These are phyloP conservation scores for Ceratothoa steindachneri DNA, from an alignment of 2,888 invertebrate genomes.

Conservation along the genomic window DNA sequence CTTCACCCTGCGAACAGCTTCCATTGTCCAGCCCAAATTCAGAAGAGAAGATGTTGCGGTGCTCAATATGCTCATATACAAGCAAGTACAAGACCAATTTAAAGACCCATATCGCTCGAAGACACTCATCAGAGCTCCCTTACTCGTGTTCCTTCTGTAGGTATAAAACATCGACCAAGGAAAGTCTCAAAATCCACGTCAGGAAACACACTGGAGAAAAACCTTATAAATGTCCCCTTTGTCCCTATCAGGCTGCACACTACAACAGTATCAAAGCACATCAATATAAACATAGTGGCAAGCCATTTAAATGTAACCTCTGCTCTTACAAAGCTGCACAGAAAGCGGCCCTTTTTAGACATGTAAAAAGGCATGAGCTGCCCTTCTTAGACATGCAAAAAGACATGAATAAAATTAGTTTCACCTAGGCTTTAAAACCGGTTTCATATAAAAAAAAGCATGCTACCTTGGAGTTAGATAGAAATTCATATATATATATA, in stretches of 20 bases:
- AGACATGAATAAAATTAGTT: too few species aligned
- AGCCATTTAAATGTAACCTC: not conserved
- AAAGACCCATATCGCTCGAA: not conserved
- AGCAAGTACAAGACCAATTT: constrained; percentile 1
- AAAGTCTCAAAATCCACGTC: not conserved
- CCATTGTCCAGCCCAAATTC: not conserved
- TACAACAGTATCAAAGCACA: not conserved
- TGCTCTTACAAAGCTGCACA: not conserved
- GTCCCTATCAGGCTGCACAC: not conserved
- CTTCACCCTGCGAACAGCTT: not conserved
- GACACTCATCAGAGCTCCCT: not conserved
- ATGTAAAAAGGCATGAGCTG: not conserved
- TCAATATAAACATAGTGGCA: not conserved
- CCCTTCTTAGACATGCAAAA: too few species aligned
- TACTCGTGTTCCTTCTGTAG: not conserved
- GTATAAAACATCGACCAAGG: not conserved
- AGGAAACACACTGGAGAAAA: constrained; percentile 5
- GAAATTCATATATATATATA: too few species aligned
- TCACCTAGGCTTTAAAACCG: too few species aligned
- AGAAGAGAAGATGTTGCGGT: not conserved
- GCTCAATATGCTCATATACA: not conserved
- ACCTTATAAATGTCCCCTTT: not conserved
- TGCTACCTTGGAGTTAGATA: too few species aligned
- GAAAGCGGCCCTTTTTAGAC: not conserved
- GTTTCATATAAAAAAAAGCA: too few species aligned